A percentile compares a stretch with the other conserved stretches of the same genome.
These are phyloP conservation scores for Clistopyga incitator DNA, from an alignment of 2,888 invertebrate genomes.

Conservation along the genomic window DNA sequence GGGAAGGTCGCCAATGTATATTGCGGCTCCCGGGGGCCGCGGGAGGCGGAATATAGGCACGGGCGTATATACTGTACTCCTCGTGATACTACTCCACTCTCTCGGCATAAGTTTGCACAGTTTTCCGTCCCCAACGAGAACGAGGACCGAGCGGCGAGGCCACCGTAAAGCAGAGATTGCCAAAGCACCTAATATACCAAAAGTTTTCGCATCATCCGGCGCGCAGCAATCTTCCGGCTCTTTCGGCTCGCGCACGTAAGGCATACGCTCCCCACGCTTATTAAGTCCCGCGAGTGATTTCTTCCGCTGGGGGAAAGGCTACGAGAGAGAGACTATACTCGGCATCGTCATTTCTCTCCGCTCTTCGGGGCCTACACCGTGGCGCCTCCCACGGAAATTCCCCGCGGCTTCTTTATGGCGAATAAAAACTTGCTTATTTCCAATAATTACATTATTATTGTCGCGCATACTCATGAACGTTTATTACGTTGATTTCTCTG, in stretches of 20 bases:
- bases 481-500: too few species aligned
- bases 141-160: conserved; percentile 42
- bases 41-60: conserved; percentile 43
- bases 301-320: conserved; percentile 70
- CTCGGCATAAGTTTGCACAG: conserved; percentile 67
- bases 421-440: background rate
- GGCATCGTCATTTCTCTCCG: conserved; percentile 54
- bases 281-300: conserved; percentile 83
- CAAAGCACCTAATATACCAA: conserved; percentile 83
- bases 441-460: background rate
- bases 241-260: conserved; percentile 59
- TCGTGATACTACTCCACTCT: conserved; percentile 55
- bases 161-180: conserved; percentile 81
- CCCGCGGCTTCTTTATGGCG: background rate
- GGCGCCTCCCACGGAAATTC: background rate
- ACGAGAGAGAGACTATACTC: conserved; percentile 24
- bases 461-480: too few species aligned
- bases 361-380: background rate
- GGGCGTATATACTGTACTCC: conserved; percentile 48
- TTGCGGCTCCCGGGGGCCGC: conserved; percentile 37
- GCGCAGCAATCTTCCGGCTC: conserved; percentile 80
- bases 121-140: conserved; percentile 65
- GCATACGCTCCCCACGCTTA: conserved; percentile 79
- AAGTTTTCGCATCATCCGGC: conserved; percentile 83
- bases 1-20: conserved; percentile 54